A percentile compares a stretch with the other conserved stretches of the same genome.
Evolutionary conservation across 2,888 invertebrate species (phyloP).

Genomic region (Drosophila nr. medialis): DNA sequence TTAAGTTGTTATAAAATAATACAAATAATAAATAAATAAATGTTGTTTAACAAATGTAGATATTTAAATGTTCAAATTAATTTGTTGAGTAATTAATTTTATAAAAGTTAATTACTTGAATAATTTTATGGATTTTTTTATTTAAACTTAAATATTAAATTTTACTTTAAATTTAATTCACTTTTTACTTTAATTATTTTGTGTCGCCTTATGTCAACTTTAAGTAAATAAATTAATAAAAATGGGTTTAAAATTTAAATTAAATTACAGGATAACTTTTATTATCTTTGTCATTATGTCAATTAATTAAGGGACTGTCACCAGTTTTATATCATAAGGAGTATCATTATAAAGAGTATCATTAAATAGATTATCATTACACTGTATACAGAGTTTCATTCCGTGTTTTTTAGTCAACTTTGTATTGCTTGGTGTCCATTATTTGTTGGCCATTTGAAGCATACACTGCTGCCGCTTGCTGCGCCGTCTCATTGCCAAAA

Average conservation of each 20-base stretch:
- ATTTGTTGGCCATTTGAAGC: constrained; percentile 61
- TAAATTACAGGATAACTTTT: neutral
- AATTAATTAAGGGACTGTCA: neutral
- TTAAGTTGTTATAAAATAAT: neutral
- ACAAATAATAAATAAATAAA: neutral
- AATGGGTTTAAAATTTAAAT: neutral
- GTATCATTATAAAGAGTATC: constrained; percentile 23
- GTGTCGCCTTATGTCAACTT: neutral
- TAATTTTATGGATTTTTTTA: rapidly evolving
- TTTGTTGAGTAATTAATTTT: neutral
- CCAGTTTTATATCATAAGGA: too few relatives aligned
- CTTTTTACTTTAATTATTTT: neutral
- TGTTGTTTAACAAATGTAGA: neutral
- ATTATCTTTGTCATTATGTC: neutral
- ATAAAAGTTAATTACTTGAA: neutral
- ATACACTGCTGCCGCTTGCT: constrained; percentile 3
- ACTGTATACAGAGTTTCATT: neutral
- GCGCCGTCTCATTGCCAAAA: neutral
- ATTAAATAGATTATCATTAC: neutral
- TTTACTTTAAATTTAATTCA: neutral
- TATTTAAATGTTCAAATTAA: neutral
- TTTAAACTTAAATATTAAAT: neutral
- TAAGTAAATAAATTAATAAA: neutral
- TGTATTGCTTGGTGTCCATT: constrained; percentile 47
- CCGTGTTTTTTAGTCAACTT: constrained; percentile 41